Evolutionary conservation across 1,140 invertebrate species (phyloP), one percentile per base, ranked within the genome.

Genomic region (Brachionus koreanus): DNA sequence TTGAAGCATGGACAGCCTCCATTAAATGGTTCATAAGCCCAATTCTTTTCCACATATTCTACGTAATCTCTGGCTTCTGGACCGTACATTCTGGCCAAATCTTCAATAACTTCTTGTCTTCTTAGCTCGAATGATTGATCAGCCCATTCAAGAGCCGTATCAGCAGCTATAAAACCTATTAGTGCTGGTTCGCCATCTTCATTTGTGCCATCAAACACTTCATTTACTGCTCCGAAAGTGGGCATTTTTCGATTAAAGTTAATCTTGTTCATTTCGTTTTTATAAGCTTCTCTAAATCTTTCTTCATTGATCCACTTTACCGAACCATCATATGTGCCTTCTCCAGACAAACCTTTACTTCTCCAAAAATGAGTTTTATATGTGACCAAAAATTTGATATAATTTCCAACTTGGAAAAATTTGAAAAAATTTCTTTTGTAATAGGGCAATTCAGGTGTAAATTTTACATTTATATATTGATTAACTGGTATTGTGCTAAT

Each of bases 291-390:
- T 49, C 12, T 57, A 61, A 77, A 77, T 19, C 33, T 77, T 19
- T 39, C 29, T 19, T 77, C 49, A 61, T 57, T 77, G 3, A 77
- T 37, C 49, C 49, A 77, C 23, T 46, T 77, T 4, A 57, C 74
- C n/a, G 46, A 57, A 43, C 88, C 88, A 84, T 87, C 86, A 33
- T 87, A 87, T 0, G 89, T 86, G 49, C 88, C 84, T 83, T 89
- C 88, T 23, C 89, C 89, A 52, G 87, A 89, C 42, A 84, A 86
- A 25, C 87, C 87, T 13, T 85, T 84, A 39, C 84, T 84, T 19
- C 85, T 84, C 89, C 89, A 90, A 84, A 89, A 89, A 16, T 87
- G 85, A 88, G 89, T 84, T 7, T 85, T 82, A 76, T 88, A 89
- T 23, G 87, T 88, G n/a, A 88, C 84, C 12, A 89, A 86, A 35